Evolutionary conservation across 2,797 vertebrate species (phyloP).

Genomic region (Bradypus variegatus): DNA sequence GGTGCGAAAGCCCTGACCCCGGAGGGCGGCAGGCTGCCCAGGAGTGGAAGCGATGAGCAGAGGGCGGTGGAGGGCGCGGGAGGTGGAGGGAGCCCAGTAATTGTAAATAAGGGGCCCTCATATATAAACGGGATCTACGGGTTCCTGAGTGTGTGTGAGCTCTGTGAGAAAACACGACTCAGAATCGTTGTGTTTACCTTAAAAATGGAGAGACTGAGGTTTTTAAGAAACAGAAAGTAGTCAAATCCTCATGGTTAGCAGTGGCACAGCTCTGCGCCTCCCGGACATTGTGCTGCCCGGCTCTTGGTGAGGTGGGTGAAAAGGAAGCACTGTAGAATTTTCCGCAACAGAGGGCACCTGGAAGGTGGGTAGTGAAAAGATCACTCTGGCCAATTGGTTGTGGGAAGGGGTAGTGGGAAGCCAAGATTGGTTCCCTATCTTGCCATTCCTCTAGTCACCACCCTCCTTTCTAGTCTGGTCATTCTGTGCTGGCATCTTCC

Average conservation of each 20-base stretch:
- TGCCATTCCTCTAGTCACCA: not conserved
- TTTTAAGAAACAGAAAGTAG: not conserved
- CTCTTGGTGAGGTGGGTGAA: not conserved
- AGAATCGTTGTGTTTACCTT: not conserved
- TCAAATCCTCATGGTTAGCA: not conserved
- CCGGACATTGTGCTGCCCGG: not conserved
- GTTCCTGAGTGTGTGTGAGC: not conserved
- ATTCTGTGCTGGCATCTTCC: not conserved
- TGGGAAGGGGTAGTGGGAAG: no score
- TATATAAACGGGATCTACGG: not conserved
- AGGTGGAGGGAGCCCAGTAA: not conserved
- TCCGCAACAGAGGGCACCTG: no score
- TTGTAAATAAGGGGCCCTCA: not conserved
- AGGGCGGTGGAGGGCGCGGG: no score
- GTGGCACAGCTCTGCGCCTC: not conserved
- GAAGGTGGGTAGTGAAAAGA: not conserved
- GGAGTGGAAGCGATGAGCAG: no score
- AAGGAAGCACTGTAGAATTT: not conserved
- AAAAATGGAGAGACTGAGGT: not conserved
- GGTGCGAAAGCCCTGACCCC: not conserved
- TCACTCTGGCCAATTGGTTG: not conserved
- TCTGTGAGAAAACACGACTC: not conserved
- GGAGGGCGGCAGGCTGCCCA: not conserved
- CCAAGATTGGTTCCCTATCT: fast-evolving
- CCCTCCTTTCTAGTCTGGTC: no score